These are phyloP conservation scores for Heliothis subflexa DNA, from an alignment of 1,140 invertebrate species.

Conservation along the genomic window DNA sequence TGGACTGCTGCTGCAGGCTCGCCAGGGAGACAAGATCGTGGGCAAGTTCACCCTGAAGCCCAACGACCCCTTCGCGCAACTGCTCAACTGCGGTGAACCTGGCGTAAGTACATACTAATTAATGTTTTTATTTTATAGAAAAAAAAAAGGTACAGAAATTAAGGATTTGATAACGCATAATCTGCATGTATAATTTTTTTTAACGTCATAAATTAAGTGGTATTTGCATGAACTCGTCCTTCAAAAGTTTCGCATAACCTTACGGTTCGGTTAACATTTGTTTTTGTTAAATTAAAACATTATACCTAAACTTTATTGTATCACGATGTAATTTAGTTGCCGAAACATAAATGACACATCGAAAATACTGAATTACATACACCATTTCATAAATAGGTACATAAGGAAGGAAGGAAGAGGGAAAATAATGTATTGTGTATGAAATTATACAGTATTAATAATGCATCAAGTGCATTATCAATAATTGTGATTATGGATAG, in stretches of 20 bases:
- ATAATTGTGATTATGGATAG: not conserved
- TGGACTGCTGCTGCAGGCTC: slow-evolving; percentile 86
- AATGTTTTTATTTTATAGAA: not conserved
- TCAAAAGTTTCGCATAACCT: not conserved
- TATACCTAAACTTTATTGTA: slow-evolving; percentile 4
- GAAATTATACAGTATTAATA: not conserved
- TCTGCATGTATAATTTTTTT: not conserved
- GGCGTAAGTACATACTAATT: slow-evolving; percentile 73
- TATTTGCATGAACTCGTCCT: not conserved
- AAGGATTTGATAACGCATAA: too few relatives aligned
- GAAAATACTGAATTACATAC: too few relatives aligned
- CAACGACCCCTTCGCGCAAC: slow-evolving; percentile 73
- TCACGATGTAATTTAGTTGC: not conserved
- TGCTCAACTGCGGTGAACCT: slow-evolving; percentile 77
- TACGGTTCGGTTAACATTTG: slow-evolving; percentile 6
- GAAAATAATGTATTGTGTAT: not conserved
- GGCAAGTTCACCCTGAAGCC: slow-evolving; percentile 80
- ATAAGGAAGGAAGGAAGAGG: not conserved
- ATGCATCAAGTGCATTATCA: not conserved
- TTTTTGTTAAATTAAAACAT: not conserved
- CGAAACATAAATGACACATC: not conserved
- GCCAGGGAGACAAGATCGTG: slow-evolving; percentile 77
- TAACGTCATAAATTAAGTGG: not conserved
- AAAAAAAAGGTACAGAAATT: too few relatives aligned
- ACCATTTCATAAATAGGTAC: not conserved